Evolutionary conservation across 2,888 invertebrate species (phyloP).

Genomic region (Lasius fuliginosus): DNA sequence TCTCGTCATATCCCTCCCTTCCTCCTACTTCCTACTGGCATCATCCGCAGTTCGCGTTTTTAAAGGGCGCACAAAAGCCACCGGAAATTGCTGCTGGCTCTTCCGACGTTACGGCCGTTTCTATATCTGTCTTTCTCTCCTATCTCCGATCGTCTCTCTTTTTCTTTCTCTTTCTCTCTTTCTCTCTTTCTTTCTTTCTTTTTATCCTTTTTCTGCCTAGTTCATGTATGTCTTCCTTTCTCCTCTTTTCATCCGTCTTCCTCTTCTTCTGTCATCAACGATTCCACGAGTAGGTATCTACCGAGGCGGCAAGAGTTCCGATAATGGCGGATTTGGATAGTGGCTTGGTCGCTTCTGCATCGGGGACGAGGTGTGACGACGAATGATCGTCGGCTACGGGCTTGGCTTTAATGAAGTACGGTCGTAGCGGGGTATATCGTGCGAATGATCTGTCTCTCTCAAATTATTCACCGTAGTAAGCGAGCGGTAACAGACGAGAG

Average conservation of each 20-base stretch:
- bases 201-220: slow-evolving; percentile 5
- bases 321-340: slow-evolving; percentile 80
- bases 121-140: slow-evolving; percentile 64
- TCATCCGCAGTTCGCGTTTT: slow-evolving; percentile 75
- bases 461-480: slow-evolving; percentile 32
- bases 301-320: slow-evolving; percentile 74
- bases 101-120: slow-evolving; percentile 76
- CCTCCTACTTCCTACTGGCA: slow-evolving; percentile 61
- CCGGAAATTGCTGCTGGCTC: slow-evolving; percentile 82
- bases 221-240: slow-evolving; percentile 46
- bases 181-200: slow-evolving; percentile 32
- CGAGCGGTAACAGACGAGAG: slow-evolving; percentile 3
- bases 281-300: slow-evolving; percentile 73
- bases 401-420: slow-evolving; percentile 72
- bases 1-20: slow-evolving; percentile 56
- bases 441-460: slow-evolving; percentile 60
- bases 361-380: slow-evolving; percentile 60
- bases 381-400: slow-evolving; percentile 57
- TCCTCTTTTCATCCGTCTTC: slow-evolving; percentile 55
- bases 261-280: slow-evolving; percentile 63
- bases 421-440: slow-evolving; percentile 50
- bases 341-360: slow-evolving; percentile 61
- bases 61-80: slow-evolving; percentile 80
- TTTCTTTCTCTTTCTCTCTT: background rate
- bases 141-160: slow-evolving; percentile 21